Conservation (phyloP, 2,888 invertebrate genomes). For the Ischnura elegans region DNA sequence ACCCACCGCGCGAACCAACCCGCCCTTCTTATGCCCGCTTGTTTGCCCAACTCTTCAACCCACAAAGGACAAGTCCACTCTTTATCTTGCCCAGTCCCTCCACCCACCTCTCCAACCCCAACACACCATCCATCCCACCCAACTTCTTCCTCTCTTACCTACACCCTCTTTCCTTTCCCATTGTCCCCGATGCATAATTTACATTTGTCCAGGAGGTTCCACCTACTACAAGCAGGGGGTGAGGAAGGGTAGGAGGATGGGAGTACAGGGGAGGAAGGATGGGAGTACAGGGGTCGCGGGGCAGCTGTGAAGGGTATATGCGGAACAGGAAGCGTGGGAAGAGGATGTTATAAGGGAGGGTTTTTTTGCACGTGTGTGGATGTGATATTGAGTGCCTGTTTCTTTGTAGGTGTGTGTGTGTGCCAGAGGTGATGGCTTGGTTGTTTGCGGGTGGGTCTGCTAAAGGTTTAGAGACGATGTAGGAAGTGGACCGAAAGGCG, state of each 20-base stretch:
- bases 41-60: constrained; percentile 54
- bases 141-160: background rate
- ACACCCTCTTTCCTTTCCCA: background rate
- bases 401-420: too few relatives aligned
- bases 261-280: background rate
- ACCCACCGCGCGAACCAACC: background rate
- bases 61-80: constrained; percentile 6
- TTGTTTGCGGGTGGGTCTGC: too few relatives aligned
- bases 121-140: background rate
- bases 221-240: background rate
- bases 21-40: background rate
- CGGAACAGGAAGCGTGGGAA: background rate
- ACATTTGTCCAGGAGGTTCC: constrained; percentile 64
- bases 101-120: background rate
- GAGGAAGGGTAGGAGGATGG: background rate
- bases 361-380: too few relatives aligned
- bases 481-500: too few relatives aligned
- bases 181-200: constrained; percentile 67
- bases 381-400: too few relatives aligned
- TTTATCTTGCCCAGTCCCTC: background rate
- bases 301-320: background rate
- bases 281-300: background rate
- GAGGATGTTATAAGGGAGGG: too few relatives aligned
- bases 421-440: too few relatives aligned
- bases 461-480: too few relatives aligned